A percentile compares a stretch with the other conserved stretches of the same genome.
These are phyloP conservation scores for Pachypanchax playfairii DNA, from an alignment of 2,113 vertebrate genomes.

Conservation along the genomic window DNA sequence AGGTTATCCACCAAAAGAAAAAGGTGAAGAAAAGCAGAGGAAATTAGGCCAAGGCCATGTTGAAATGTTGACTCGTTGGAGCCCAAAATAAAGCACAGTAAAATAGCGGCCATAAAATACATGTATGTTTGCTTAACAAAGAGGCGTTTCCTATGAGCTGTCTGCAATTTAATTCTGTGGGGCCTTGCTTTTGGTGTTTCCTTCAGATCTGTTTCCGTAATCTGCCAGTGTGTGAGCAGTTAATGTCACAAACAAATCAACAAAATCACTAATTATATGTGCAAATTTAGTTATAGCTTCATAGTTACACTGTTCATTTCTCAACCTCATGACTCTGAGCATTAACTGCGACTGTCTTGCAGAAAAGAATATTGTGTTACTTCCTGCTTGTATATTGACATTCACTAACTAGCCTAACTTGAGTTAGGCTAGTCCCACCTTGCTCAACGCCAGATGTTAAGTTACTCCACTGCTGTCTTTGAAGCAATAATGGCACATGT, in stretches of 20 bases:
- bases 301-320: too few species aligned
- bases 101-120: conserved; percentile 71
- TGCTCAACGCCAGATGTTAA: too few species aligned
- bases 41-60: conserved; percentile 63
- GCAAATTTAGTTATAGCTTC: too few species aligned
- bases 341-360: conserved; percentile 7
- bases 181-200: conserved; percentile 53
- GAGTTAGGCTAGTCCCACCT: too few species aligned
- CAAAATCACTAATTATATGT: conserved; percentile 11
- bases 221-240: conserved; percentile 38
- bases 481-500: too few species aligned
- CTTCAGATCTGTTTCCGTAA: conserved; percentile 71
- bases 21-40: conserved; percentile 68
- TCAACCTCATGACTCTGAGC: not conserved
- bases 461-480: too few species aligned
- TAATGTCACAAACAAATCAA: conserved; percentile 24
- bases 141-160: conserved; percentile 76
- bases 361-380: too few species aligned
- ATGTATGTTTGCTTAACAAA: conserved; percentile 78
- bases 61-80: conserved; percentile 72
- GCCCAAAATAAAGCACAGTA: conserved; percentile 63
- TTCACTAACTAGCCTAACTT: too few species aligned
- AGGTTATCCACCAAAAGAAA: conserved; percentile 9
- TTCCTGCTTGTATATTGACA: too few species aligned
- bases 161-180: conserved; percentile 63